These are phyloP conservation scores for Temnothorax nylanderi DNA, from an alignment of 1,140 invertebrate genomes.

Conservation along the genomic window DNA sequence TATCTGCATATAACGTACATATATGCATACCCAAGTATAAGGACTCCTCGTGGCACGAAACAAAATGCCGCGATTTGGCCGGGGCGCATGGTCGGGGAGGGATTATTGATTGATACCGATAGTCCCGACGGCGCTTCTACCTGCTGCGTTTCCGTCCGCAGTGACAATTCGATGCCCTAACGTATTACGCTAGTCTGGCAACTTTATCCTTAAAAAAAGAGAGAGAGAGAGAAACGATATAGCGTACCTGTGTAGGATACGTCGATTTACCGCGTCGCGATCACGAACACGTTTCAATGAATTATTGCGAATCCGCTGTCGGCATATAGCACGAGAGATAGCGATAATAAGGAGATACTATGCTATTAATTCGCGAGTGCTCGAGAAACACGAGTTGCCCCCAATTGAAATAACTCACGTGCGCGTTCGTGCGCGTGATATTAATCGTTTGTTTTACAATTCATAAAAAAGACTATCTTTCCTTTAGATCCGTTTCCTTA, in stretches of 20 bases:
- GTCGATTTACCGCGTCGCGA: constrained; percentile 48
- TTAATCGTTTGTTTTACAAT: constrained; percentile 18
- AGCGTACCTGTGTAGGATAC: neutral
- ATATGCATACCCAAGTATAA: neutral
- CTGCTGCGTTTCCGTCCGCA: constrained; percentile 45
- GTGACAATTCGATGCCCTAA: constrained; percentile 49
- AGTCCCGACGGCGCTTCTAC: constrained; percentile 36
- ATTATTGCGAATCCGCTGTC: constrained; percentile 43
- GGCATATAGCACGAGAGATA: constrained; percentile 23
- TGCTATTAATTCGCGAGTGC: constrained; percentile 36
- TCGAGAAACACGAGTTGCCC: constrained; percentile 30
- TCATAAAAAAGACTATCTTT: neutral
- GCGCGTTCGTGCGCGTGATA: neutral
- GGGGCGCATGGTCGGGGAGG: neutral
- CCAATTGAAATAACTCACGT: constrained; percentile 30
- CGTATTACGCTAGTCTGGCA: constrained; percentile 1
- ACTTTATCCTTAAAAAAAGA: neutral
- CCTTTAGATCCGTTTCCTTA: neutral
- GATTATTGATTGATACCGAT: constrained; percentile 58
- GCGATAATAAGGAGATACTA: constrained; percentile 47
- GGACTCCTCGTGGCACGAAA: constrained; percentile 28
- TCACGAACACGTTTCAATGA: constrained; percentile 46
- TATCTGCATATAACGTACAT: constrained; percentile 32
- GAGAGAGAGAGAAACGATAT: neutral
- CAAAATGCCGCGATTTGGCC: constrained; percentile 44